phyloP scores from a whole-genome alignment of 2,113 vertebrate species.

The Enhydra lutris region DNA sequence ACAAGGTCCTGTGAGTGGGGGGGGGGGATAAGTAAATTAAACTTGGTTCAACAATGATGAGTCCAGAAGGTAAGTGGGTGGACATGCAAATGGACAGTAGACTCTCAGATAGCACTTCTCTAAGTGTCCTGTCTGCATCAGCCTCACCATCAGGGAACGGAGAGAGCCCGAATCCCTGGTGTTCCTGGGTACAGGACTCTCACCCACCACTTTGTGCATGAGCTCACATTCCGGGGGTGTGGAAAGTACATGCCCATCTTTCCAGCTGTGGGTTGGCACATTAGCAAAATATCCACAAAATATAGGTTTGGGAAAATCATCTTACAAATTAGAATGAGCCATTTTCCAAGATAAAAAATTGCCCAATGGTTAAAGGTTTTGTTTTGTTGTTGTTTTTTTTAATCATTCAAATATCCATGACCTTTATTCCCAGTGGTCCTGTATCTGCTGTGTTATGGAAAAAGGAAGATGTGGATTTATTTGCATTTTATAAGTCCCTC shows the following conservation, averaged over 20 bases:
- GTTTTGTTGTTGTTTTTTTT: background rate
- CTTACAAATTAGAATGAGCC: conserved; percentile 46
- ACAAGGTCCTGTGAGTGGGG: background rate
- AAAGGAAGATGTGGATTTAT: background rate
- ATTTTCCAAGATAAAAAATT: conserved; percentile 69
- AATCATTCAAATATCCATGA: conserved; percentile 18
- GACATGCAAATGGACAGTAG: background rate
- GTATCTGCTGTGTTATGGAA: background rate
- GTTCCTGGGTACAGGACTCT: background rate
- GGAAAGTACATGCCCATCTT: background rate
- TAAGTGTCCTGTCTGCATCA: background rate
- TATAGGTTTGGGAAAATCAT: conserved; percentile 63
- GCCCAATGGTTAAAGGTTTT: background rate
- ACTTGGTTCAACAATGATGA: background rate
- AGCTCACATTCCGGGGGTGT: background rate
- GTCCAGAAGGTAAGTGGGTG: background rate
- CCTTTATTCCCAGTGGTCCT: background rate
- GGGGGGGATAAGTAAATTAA: background rate
- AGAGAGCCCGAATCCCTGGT: background rate
- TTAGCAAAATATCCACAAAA: conserved; percentile 67
- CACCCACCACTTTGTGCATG: background rate
- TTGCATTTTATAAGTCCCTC: conserved; percentile 1
- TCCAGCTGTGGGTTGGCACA: conserved; percentile 59
- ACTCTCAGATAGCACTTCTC: background rate
- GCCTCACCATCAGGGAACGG: fast-evolving